Evolutionary conservation across 2,888 invertebrate genomes (phyloP).

Genomic region (Andrena hattorfiana): DNA sequence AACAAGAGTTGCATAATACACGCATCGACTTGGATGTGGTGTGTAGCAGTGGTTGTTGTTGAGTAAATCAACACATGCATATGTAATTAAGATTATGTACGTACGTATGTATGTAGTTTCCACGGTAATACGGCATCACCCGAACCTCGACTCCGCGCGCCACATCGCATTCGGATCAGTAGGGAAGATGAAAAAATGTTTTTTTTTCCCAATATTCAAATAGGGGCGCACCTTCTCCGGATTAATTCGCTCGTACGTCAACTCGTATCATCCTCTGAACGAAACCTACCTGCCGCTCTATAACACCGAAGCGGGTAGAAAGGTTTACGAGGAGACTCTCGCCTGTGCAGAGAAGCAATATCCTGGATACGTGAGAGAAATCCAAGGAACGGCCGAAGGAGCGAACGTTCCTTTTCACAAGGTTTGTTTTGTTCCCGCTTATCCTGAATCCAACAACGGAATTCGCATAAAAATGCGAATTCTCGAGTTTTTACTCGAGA

Average conservation of each 20-base stretch:
- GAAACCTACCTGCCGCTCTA: slow-evolving; percentile 90
- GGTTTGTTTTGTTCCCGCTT: slow-evolving; percentile 84
- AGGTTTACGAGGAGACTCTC: slow-evolving; percentile 91
- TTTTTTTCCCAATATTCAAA: slow-evolving; percentile 46
- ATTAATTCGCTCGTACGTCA: slow-evolving; percentile 90
- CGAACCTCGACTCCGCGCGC: too few species aligned
- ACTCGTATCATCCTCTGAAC: slow-evolving; percentile 87
- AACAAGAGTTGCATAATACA: slow-evolving; percentile 26
- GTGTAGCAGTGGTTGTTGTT: background rate
- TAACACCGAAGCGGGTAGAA: slow-evolving; percentile 89
- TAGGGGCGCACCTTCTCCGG: slow-evolving; percentile 93
- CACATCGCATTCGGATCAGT: background rate
- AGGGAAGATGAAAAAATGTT: too few species aligned
- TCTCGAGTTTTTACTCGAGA: too few species aligned
- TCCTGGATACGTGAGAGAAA: slow-evolving; percentile 93
- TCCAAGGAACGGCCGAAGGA: slow-evolving; percentile 95
- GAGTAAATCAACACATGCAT: background rate
- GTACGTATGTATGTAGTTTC: background rate
- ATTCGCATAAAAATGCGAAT: too few species aligned
- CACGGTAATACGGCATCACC: background rate
- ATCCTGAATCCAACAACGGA: too few species aligned
- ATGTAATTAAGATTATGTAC: background rate
- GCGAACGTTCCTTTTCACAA: slow-evolving; percentile 93
- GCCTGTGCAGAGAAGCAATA: slow-evolving; percentile 89
- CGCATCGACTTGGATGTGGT: background rate